phyloP scores from a whole-genome alignment of 2,797 vertebrate genomes.

The Sciurus vulgaris region DNA sequence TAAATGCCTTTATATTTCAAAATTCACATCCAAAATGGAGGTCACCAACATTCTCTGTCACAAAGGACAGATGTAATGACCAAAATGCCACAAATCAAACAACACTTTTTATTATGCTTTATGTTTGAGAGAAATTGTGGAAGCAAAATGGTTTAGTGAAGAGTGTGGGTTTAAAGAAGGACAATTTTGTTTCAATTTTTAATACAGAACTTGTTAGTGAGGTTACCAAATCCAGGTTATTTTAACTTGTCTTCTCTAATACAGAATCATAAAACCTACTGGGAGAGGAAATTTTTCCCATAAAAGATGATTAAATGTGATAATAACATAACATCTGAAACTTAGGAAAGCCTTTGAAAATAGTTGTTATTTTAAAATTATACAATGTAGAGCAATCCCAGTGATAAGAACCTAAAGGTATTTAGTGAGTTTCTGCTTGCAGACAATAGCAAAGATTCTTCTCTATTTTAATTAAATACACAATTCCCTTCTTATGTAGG shows the following conservation, averaged over 20 bases:
- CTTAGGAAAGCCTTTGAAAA: background rate
- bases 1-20: background rate
- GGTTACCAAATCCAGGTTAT: background rate
- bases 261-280: background rate
- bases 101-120: background rate
- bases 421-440: background rate
- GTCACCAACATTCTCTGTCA: background rate
- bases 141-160: background rate
- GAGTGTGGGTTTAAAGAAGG: background rate
- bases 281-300: rapidly evolving
- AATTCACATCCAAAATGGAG: conserved; percentile 15
- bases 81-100: background rate
- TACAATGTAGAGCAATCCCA: background rate
- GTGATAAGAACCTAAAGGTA: background rate
- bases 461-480: background rate
- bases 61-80: background rate
- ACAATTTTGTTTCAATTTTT: background rate
- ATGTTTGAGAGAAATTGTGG: background rate
- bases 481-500: background rate
- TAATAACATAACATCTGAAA: background rate
- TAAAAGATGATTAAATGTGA: background rate
- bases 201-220: background rate
- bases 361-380: background rate
- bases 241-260: conserved; percentile 47
- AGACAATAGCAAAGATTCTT: background rate